Percentiles rank a stretch among this genome's conserved stretches.
Conservation (phyloP, 2,797 vertebrate species). For the Hoplostethus atlanticus region DNA sequence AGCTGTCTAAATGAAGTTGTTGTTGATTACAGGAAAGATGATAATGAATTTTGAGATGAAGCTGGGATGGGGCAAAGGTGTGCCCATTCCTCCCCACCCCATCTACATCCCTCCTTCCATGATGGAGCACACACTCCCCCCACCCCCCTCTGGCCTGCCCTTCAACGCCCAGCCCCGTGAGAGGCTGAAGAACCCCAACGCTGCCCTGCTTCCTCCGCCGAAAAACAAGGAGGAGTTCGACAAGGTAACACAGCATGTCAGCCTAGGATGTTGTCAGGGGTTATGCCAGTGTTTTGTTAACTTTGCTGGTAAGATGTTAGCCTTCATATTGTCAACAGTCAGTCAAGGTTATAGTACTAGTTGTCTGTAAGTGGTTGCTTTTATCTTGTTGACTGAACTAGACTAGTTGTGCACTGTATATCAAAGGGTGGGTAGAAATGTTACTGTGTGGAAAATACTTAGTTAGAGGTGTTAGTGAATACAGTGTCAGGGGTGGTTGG, state of each 20-base stretch:
- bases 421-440: conserved; percentile 61
- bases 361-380: conserved; percentile 46
- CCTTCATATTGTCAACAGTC: conserved; percentile 47
- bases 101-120: conserved; percentile 99
- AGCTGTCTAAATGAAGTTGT: neutral
- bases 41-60: conserved; percentile 99
- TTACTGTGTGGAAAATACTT: conserved; percentile 56
- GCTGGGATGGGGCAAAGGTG: conserved; percentile 99
- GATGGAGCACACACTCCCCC: conserved; percentile 99
- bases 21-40: conserved; percentile 91
- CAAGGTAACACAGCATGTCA: conserved; percentile 93
- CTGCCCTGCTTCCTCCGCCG: conserved; percentile 94
- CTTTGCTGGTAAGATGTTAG: conserved; percentile 71
- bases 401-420: conserved; percentile 51
- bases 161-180: conserved; percentile 99
- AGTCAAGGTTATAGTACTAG: conserved; percentile 50
- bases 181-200: conserved; percentile 96
- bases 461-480: conserved; percentile 58
- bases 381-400: conserved; percentile 45
- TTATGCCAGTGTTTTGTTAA: conserved; percentile 65
- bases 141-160: conserved; percentile 97
- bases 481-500: conserved; percentile 67
- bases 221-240: conserved; percentile 99
- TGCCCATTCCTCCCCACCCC: conserved; percentile 98
- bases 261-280: conserved; percentile 59